A percentile compares a stretch with the other conserved stretches of the same genome.
Evolutionary conservation across 2,113 vertebrate species (phyloP).

Genomic region (Axis porcinus): DNA sequence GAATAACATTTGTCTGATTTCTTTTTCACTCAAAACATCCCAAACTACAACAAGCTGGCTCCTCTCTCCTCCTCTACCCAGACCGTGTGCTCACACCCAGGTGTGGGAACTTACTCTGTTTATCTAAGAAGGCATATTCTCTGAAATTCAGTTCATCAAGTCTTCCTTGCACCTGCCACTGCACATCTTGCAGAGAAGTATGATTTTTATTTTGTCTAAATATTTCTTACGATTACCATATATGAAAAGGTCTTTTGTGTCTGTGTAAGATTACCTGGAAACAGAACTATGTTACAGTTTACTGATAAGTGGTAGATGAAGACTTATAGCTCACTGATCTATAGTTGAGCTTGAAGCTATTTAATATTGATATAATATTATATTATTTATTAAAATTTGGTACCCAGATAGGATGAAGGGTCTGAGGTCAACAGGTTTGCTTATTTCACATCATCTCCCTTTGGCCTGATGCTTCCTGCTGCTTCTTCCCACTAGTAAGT

Average conservation of each 20-base stretch:
- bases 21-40: neutral
- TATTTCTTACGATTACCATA: neutral
- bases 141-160: neutral
- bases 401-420: neutral
- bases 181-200: neutral
- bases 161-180: neutral
- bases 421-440: neutral
- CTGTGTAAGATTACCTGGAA: neutral
- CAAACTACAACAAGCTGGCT: neutral
- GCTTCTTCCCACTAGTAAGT: neutral
- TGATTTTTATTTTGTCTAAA: neutral
- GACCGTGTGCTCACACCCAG: neutral
- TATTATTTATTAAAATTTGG: constrained; percentile 21
- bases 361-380: neutral
- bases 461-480: neutral
- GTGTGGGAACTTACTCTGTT: neutral
- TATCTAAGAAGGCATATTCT: neutral
- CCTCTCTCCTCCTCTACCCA: neutral
- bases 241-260: neutral
- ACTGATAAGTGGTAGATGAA: neutral
- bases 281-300: neutral
- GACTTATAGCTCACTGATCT: neutral
- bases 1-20: neutral
- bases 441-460: neutral
- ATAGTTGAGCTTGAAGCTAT: neutral